A percentile compares a stretch with the other conserved stretches of the same genome.
These are phyloP conservation scores for Mormyrus iriodes DNA, from an alignment of 2,113 vertebrate genomes.

Conservation along the genomic window DNA sequence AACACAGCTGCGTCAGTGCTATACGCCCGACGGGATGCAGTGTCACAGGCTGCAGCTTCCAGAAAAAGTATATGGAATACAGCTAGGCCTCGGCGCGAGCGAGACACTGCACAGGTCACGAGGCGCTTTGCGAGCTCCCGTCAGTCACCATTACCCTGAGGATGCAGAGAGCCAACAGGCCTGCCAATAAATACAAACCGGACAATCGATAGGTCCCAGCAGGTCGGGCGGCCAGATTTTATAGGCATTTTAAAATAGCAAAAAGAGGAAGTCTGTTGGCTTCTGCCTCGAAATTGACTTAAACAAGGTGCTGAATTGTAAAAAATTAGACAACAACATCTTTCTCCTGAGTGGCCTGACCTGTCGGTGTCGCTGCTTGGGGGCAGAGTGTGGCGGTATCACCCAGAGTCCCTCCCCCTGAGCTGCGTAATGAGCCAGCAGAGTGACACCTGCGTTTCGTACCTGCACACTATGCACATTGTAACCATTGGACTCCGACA, in stretches of 20 bases:
- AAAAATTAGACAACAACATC: not conserved
- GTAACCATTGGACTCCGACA: too few relatives aligned
- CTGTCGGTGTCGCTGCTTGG: not conserved
- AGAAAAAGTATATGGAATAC: not conserved
- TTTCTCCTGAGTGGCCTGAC: not conserved
- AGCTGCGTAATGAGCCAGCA: too few relatives aligned
- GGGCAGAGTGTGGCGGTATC: not conserved
- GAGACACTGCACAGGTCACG: not conserved
- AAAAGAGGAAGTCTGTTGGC: not conserved
- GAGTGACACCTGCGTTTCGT: too few relatives aligned
- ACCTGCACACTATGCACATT: too few relatives aligned
- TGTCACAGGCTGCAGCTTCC: too few relatives aligned
- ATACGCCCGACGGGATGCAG: too few relatives aligned
- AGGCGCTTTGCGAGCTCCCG: not conserved
- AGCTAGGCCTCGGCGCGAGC: not conserved
- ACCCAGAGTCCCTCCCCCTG: too few relatives aligned
- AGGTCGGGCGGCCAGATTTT: not conserved
- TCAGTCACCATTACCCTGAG: not conserved
- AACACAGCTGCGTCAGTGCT: not conserved
- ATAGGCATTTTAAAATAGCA: not conserved
- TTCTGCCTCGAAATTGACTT: not conserved
- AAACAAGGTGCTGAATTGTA: not conserved
- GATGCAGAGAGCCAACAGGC: not conserved
- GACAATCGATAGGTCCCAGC: not conserved
- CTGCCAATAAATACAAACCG: not conserved